phyloP scores from a whole-genome alignment of 2,113 vertebrate species.

The Rhea pennata region DNA sequence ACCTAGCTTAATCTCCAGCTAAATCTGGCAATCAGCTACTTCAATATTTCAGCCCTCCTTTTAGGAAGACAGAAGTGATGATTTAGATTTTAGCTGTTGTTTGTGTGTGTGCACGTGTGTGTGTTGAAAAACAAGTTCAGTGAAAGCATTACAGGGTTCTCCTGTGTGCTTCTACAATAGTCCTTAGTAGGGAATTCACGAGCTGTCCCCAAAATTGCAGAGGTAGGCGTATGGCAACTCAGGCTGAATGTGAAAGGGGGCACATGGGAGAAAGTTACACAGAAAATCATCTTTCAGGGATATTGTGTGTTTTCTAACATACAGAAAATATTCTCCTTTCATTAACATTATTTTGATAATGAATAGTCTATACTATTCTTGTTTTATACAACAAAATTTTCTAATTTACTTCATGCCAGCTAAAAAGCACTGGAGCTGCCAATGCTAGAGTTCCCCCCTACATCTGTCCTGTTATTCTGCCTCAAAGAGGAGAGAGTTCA shows the following conservation, averaged over 20 bases:
- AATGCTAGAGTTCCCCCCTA: not conserved
- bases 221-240: not conserved
- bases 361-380: not conserved
- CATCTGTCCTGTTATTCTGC: not conserved
- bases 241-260: not conserved
- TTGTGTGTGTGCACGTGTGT: not conserved
- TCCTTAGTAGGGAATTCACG: not conserved
- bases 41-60: not conserved
- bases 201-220: not conserved
- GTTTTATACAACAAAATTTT: not conserved
- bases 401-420: not conserved
- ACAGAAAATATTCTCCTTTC: not conserved
- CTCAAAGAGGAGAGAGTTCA: no score
- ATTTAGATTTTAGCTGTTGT: not conserved
- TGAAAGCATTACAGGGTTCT: not conserved
- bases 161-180: rapidly evolving
- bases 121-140: not conserved
- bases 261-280: not conserved
- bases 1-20: not conserved
- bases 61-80: rapidly evolving
- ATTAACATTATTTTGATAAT: not conserved
- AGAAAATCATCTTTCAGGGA: no score
- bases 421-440: rapidly evolving
- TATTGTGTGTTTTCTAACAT: not conserved
- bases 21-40: not conserved